Percentiles rank a stretch among this genome's conserved stretches.
Evolutionary conservation across 30 jellyfish, hydroid and myxozoan genomes (phyloP).

Genomic region (Turritopsis rubra): DNA sequence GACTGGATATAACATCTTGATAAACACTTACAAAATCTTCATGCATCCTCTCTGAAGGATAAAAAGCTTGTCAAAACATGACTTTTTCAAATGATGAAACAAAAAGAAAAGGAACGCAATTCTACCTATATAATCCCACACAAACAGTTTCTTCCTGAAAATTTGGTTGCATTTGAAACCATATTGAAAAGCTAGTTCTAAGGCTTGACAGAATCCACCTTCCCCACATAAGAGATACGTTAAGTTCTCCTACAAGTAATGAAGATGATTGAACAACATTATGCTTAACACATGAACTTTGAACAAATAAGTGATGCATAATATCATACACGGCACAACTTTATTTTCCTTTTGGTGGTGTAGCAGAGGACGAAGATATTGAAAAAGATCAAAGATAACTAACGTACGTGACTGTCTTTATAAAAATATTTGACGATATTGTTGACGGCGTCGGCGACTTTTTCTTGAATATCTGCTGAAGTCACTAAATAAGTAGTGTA

Average conservation of each 20-base stretch:
- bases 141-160: conserved; percentile 67
- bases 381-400: background rate
- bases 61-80: background rate
- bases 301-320: no score
- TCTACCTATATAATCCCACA: conserved; percentile 88
- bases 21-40: conserved; percentile 42
- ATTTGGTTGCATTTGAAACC: conserved; percentile 70
- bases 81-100: background rate
- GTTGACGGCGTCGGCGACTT: conserved; percentile 86
- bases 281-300: no score
- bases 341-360: no score
- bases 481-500: conserved; percentile 14
- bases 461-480: conserved; percentile 67
- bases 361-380: background rate
- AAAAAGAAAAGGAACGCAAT: background rate
- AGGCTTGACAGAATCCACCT: conserved; percentile 79
- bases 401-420: conserved; percentile 71
- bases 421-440: conserved; percentile 64
- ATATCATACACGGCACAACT: no score
- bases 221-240: conserved; percentile 82
- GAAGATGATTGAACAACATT: background rate
- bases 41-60: conserved; percentile 48
- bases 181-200: conserved; percentile 63
- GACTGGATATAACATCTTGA: conserved; percentile 19
- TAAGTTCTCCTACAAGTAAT: conserved; percentile 55